Conservation (phyloP, 2,113 vertebrate species). For the Crotalus tigris region DNA sequence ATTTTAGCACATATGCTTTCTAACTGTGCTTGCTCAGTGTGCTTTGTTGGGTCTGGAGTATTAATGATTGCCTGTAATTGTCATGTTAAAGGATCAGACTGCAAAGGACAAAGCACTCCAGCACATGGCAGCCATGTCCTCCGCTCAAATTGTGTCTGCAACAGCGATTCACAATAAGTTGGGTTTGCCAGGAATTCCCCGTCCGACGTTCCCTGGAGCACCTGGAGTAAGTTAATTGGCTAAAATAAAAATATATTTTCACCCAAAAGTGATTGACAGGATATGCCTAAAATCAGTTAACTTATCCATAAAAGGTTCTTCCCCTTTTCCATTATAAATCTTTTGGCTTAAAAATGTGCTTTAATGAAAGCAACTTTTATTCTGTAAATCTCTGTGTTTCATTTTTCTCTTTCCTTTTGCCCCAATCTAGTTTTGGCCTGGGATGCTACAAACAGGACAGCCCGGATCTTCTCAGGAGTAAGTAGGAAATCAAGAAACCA, state of each 20-base stretch:
- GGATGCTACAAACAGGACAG: slow-evolving; percentile 95
- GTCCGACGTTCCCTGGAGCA: slow-evolving; percentile 92
- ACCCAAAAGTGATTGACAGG: slow-evolving; percentile 38
- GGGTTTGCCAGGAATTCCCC: slow-evolving; percentile 96
- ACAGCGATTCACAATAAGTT: slow-evolving; percentile 99
- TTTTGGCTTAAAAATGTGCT: slow-evolving; percentile 21
- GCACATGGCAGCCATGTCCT: slow-evolving; percentile 99
- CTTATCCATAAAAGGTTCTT: slow-evolving; percentile 33
- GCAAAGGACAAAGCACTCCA: slow-evolving; percentile 99
- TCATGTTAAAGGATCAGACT: slow-evolving; percentile 96
- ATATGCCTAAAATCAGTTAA: slow-evolving; percentile 40
- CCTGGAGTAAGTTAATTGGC: slow-evolving; percentile 84
- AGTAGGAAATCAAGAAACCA: slow-evolving; percentile 63
- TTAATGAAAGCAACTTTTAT: slow-evolving; percentile 36
- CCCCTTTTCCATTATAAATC: slow-evolving; percentile 36
- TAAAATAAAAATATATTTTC: slow-evolving; percentile 25
- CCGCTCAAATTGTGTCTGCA: slow-evolving; percentile 98
- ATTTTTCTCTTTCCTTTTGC: slow-evolving; percentile 47
- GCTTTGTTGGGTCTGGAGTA: slow-evolving; percentile 56
- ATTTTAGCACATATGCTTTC: slow-evolving; percentile 74
- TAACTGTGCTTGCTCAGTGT: slow-evolving; percentile 67
- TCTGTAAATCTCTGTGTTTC: slow-evolving; percentile 3
- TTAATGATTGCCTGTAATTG: slow-evolving; percentile 84
- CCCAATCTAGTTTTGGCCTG: slow-evolving; percentile 90
- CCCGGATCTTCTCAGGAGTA: slow-evolving; percentile 99